These are phyloP conservation scores for Drosophila funebris DNA, from an alignment of 1,140 invertebrate genomes.

Conservation along the genomic window DNA sequence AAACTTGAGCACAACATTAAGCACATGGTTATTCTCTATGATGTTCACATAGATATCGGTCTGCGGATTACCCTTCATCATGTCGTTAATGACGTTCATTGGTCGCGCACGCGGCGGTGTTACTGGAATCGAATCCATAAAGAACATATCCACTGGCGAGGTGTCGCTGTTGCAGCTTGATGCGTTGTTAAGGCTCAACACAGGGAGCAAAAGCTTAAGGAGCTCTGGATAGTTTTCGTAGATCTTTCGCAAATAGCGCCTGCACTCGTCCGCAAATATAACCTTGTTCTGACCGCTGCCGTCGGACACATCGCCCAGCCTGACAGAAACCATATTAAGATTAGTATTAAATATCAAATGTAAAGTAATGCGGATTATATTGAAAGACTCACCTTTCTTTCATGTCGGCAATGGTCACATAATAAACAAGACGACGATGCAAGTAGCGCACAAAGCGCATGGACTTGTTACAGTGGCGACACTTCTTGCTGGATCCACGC, in stretches of 20 bases:
- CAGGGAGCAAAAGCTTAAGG: conserved; percentile 89
- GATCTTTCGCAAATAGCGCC: conserved; percentile 89
- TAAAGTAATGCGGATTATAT: neutral
- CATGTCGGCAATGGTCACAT: conserved; percentile 82
- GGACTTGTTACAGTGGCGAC: conserved; percentile 87
- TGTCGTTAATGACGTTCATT: conserved; percentile 88
- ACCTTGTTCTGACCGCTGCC: conserved; percentile 70
- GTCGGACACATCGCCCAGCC: conserved; percentile 42
- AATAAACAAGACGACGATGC: conserved; percentile 86
- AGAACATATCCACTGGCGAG: conserved; percentile 94
- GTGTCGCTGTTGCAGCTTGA: conserved; percentile 63
- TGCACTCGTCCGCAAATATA: conserved; percentile 86
- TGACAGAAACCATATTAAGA: neutral
- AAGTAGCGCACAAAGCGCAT: conserved; percentile 87
- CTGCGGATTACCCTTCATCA: conserved; percentile 92
- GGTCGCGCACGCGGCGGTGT: conserved; percentile 94
- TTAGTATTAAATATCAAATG: neutral
- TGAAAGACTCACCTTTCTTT: conserved; percentile 67
- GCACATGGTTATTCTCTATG: conserved; percentile 86
- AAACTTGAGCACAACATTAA: conserved; percentile 87
- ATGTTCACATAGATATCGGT: conserved; percentile 90
- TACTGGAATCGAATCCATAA: conserved; percentile 93
- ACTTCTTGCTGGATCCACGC: conserved; percentile 84
- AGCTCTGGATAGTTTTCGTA: conserved; percentile 91
- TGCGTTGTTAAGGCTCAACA: conserved; percentile 85